phyloP scores from a whole-genome alignment of 2,113 vertebrate genomes.

The Ursus arctos region DNA sequence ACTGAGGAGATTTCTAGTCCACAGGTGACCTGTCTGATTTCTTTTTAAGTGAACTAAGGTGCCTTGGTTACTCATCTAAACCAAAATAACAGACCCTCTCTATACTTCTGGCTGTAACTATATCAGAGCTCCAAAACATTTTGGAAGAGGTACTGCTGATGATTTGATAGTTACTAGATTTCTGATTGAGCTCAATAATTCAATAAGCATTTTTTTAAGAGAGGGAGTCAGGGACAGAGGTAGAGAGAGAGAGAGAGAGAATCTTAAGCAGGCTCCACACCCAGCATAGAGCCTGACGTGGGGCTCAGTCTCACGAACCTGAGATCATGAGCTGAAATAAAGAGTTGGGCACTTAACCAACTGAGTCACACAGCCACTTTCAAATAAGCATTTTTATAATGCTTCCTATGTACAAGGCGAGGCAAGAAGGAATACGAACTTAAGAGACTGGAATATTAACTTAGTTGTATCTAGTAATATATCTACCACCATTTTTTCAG shows the following conservation, averaged over 20 bases:
- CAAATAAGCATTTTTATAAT: conserved; percentile 44
- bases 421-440: conserved; percentile 13
- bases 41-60: conserved; percentile 20
- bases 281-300: neutral
- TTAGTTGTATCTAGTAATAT: conserved; percentile 46
- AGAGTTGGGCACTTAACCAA: neutral
- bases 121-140: conserved; percentile 45
- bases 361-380: neutral
- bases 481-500: neutral
- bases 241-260: neutral
- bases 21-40: conserved; percentile 54
- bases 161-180: neutral
- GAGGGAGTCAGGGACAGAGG: neutral
- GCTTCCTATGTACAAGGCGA: neutral
- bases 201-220: conserved; percentile 29
- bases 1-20: conserved; percentile 59
- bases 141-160: conserved; percentile 28
- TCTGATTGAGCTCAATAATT: conserved; percentile 37
- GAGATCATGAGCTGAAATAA: neutral
- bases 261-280: neutral
- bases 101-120: neutral
- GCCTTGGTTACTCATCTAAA: conserved; percentile 15
- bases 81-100: neutral
- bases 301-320: neutral
- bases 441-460: neutral